phyloP scores from a whole-genome alignment of 1,140 invertebrate species.

The Diprion similis region DNA sequence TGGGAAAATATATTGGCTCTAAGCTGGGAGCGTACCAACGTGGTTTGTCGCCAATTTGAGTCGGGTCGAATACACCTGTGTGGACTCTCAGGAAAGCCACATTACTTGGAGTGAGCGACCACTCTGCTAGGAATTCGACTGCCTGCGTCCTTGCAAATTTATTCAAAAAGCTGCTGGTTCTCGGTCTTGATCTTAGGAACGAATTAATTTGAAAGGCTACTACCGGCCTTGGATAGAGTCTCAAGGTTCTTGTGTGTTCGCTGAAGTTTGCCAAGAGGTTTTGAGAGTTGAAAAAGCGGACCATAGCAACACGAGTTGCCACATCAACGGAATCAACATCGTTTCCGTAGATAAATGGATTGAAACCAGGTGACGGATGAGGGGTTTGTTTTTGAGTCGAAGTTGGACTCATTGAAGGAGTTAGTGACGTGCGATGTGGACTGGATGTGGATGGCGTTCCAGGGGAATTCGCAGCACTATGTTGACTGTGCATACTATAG shows the following conservation, averaged over 20 bases:
- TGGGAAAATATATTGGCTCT: slow-evolving; percentile 89
- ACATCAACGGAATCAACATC: slow-evolving; percentile 98
- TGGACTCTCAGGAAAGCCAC: slow-evolving; percentile 97
- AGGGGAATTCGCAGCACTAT: slow-evolving; percentile 44
- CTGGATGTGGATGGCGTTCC: slow-evolving; percentile 39
- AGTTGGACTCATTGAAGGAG: slow-evolving; percentile 30
- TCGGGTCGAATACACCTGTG: slow-evolving; percentile 93
- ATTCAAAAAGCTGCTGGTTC: slow-evolving; percentile 86
- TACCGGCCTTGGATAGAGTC: slow-evolving; percentile 96
- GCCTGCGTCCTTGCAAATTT: slow-evolving; percentile 94
- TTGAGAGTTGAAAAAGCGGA: slow-evolving; percentile 97
- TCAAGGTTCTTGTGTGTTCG: slow-evolving; percentile 95
- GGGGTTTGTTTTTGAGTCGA: slow-evolving; percentile 47
- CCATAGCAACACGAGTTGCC: slow-evolving; percentile 98
- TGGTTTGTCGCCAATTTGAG: slow-evolving; percentile 94
- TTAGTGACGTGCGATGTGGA: slow-evolving; percentile 50
- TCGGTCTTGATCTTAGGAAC: slow-evolving; percentile 88
- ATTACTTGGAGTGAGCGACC: slow-evolving; percentile 96
- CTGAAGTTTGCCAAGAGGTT: slow-evolving; percentile 97
- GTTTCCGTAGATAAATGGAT: slow-evolving; percentile 93
- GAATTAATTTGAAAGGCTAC: slow-evolving; percentile 99
- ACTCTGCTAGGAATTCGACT: slow-evolving; percentile 98
- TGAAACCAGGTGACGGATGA: slow-evolving; percentile 63
- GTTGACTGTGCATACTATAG: slow-evolving; percentile 23
- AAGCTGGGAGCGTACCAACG: slow-evolving; percentile 92